A percentile compares a stretch with the other conserved stretches of the same genome.
Conservation (phyloP, 2,888 invertebrate species). For the Thera britannica region DNA sequence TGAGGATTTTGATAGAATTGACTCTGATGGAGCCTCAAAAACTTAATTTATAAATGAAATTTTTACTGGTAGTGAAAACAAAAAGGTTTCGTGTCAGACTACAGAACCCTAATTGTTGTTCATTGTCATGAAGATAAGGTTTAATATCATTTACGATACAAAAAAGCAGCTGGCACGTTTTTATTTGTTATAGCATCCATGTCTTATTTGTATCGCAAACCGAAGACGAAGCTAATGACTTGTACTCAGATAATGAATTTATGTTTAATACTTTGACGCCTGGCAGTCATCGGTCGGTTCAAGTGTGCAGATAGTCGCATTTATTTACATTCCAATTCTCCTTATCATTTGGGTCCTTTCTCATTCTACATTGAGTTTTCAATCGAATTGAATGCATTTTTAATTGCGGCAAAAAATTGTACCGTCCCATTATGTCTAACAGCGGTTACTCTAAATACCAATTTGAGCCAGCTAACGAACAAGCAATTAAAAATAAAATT, state of each 20-base stretch:
- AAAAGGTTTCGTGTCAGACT: background rate
- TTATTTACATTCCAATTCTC: slow-evolving; percentile 27
- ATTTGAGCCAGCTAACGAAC: slow-evolving; percentile 44
- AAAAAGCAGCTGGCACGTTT: slow-evolving; percentile 15
- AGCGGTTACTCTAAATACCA: slow-evolving; percentile 29
- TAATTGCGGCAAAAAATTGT: background rate
- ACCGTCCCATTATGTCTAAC: slow-evolving; percentile 28
- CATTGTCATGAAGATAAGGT: slow-evolving; percentile 12
- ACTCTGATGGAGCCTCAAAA: no score
- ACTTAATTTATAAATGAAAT: no score
- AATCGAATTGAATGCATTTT: slow-evolving; percentile 18
- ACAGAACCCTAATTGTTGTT: slow-evolving; percentile 5
- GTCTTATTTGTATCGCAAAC: slow-evolving; percentile 53
- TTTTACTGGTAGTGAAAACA: no score
- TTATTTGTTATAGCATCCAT: slow-evolving; percentile 31
- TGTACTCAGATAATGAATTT: slow-evolving; percentile 65
- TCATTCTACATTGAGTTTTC: slow-evolving; percentile 35
- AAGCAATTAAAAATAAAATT: slow-evolving; percentile 40
- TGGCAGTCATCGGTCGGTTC: slow-evolving; percentile 37
- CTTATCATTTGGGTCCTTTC: slow-evolving; percentile 29
- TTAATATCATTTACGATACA: slow-evolving; percentile 10
- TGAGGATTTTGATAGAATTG: no score
- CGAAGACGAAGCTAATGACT: slow-evolving; percentile 66
- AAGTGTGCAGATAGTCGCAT: slow-evolving; percentile 40
- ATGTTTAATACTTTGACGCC: slow-evolving; percentile 56